Base-by-base conservation (phyloP, 2,113 vertebrate genomes). In the Hypocryptadius cinnamomeus region DNA sequence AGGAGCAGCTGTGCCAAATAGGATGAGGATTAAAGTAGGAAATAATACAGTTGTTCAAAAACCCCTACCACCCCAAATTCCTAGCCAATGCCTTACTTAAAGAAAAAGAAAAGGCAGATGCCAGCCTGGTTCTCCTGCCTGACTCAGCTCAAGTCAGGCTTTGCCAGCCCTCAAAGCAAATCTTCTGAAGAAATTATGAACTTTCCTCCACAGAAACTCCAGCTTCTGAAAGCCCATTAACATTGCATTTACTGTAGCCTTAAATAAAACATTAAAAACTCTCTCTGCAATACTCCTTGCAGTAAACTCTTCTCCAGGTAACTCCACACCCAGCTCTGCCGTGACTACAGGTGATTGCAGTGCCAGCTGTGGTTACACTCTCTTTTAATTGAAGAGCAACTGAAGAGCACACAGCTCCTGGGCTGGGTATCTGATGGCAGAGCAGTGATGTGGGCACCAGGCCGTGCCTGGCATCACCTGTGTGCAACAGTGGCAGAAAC, bases 341-440 rank as follows among this genome's bases (percentile, higher is more conserved):
- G 0, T 7, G 50, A 9, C 3, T 33, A 3, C 11, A 50, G 44
- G 35, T 5, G 30, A 28, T 3, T 23, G 47, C 23, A 30, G 12
- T 10, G 39, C 25, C 59, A 17, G 35, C 8, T 3, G 2, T 11
- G 18, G 2, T 2, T 0, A 9, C 6, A 42, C 6, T 33, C 31
- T 22, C 19, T 13, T 18, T 18, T 13, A 25, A 31, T 4, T 25
- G 6, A 14, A 42, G 22, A 15, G 13, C 1, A 23, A 9, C n/a
- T 31, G 69, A 59, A 12, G 24, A 27, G 22, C 30, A 8, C 16
- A 4, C 0, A 2, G 53, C 18, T 79, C 44, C 30, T 1, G n/a
- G 25, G 16, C 4, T 18, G 61, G 24, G 15, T 31, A 13, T 14
- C 47, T 0, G 1, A 15, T 5, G 47, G 39, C 0, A 1, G 35